Evolutionary conservation across 2,113 vertebrate genomes (phyloP), one percentile per base, ranked within the genome.

Genomic region (Barbus barbus): DNA sequence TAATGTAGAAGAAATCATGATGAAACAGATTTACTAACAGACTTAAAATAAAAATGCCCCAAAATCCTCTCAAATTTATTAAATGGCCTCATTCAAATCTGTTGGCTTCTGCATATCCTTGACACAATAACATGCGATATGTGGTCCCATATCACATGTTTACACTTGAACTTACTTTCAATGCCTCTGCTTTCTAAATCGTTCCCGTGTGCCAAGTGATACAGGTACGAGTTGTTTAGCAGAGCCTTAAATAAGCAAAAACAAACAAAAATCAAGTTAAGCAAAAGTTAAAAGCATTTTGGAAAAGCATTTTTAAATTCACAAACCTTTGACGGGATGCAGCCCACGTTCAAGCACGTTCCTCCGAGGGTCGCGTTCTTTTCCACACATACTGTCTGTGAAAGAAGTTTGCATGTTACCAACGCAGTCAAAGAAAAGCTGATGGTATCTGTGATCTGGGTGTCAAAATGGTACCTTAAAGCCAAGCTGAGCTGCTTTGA

Each of bases 331-430:
- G 98, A 99, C 4, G 98, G 98, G 93, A 99, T 99, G 89, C 98
- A 99, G 69, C 98, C 98, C 71, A 99, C 98, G 74, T 99, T 99
- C 90, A 99, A 94, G 87, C 98, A 99, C 0, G 98, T 99, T 61
- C 98, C 98, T 63, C 98, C 98, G n/a, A 99, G 92, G 0, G 97
- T 99, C 85, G 87, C 89, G 88, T 98, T 98, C 88, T 99, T 99
- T 90, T 99, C 98, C 73, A 99, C 92, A 84, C 98, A 99, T 7
- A 98, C 97, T 53, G 96, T 97, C 98, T 99, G 85, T 53, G n/a
- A 61, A 41, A 82, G 20, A 31, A 81, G 14, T n/a, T 20, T 26
- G 13, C 9, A 56, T 24, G 9, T 41, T 80, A 41, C 24, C 24
- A 76, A 2, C 2, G 1, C 14, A 22, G 0, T 60, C 13, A 61